A percentile compares a stretch with the other conserved stretches of the same genome.
Evolutionary conservation across 1,140 invertebrate species (phyloP).

Genomic region (Lepidurus arcticus): DNA sequence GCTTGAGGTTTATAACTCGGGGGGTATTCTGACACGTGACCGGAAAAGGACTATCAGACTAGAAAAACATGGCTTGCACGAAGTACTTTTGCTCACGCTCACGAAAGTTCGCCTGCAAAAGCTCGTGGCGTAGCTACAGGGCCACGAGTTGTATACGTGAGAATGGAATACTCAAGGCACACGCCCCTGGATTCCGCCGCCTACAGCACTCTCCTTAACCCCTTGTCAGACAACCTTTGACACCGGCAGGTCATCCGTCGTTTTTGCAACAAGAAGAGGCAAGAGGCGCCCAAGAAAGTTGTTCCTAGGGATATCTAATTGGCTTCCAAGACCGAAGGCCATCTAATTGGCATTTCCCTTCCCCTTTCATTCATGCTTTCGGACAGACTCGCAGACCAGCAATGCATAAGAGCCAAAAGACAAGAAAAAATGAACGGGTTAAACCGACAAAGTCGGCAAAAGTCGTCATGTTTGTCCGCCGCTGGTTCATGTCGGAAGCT

Average conservation of each 20-base stretch:
- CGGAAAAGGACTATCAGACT: neutral
- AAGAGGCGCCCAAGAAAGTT: neutral
- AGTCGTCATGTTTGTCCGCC: neutral
- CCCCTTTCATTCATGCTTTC: neutral
- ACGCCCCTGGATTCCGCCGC: neutral
- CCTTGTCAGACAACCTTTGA: neutral
- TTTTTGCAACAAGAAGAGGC: neutral
- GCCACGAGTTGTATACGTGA: neutral
- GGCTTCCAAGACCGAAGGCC: neutral
- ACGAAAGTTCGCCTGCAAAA: neutral
- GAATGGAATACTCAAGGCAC: neutral
- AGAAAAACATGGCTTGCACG: conserved; percentile 7
- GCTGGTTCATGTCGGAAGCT: conserved; percentile 20
- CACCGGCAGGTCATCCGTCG: neutral
- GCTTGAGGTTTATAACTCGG: conserved; percentile 3
- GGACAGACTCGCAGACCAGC: neutral
- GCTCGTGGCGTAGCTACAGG: neutral
- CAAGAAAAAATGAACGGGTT: neutral
- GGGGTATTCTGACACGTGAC: neutral
- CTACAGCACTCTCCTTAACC: neutral
- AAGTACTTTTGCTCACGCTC: conserved; percentile 6
- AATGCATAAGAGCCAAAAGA: neutral
- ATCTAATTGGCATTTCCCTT: neutral
- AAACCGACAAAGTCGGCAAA: neutral
- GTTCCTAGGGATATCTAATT: neutral